Percentiles rank a stretch among this genome's conserved stretches.
Conservation (phyloP, 2,797 vertebrate genomes). For the Tragelaphus eurycerus region DNA sequence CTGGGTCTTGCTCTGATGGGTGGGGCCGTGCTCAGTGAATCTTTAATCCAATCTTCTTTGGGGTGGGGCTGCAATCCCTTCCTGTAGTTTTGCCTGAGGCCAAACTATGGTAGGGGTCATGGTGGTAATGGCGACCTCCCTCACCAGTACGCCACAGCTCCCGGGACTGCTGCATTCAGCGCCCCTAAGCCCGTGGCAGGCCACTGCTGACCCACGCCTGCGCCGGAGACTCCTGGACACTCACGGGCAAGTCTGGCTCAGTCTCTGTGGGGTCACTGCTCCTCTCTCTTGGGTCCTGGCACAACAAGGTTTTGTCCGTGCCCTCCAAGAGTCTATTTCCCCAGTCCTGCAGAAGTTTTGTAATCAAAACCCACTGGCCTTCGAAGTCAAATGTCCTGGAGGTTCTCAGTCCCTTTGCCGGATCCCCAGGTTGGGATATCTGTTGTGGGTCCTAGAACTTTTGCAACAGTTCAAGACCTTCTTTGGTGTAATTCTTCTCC, state of each 20-base stretch:
- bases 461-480: not conserved
- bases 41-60: not conserved
- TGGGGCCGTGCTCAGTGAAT: not conserved
- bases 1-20: not conserved
- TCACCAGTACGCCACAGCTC: fast-evolving
- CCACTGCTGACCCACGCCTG: not conserved
- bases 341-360: not conserved
- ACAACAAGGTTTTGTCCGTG: not conserved
- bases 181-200: not conserved
- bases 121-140: not conserved
- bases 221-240: not conserved
- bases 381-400: not conserved
- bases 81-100: not conserved
- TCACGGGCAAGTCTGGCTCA: not conserved
- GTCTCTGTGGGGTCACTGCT: not conserved
- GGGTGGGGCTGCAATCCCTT: not conserved
- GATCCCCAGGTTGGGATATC: not conserved
- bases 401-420: not conserved
- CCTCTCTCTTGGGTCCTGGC: not conserved
- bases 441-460: not conserved
- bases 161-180: not conserved
- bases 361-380: not conserved
- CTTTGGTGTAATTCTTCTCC: not conserved
- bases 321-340: not conserved
- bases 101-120: not conserved